Base-by-base conservation (phyloP, 2,888 invertebrate species). In the Ditylenchus weischeri region DNA sequence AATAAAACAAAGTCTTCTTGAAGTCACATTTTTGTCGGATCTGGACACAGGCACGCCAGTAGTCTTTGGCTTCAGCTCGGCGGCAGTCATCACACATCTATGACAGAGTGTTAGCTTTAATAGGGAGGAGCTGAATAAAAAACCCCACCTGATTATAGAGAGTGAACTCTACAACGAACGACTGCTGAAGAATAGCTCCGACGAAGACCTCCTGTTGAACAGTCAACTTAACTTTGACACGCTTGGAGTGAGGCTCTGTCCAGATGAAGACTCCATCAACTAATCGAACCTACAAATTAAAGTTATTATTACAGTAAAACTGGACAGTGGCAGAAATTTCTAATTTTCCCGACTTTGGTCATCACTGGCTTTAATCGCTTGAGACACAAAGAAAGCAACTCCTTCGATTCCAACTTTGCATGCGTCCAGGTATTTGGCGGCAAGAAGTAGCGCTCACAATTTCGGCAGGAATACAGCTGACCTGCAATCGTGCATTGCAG, bases 241-340 rank as follows among this genome's bases (percentile, higher is more conserved):
- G 88, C 85, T 92, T 94, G 0, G 96, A 98, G 86, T 98, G 98
- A 49, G 95, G 93, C 83, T 98, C 98, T 13, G 98, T 99, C 96
- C 96, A 98, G 5, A 94, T 88, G 86, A 98, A 98, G 0, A 90
- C 90, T 51, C 98, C 98, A 87, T 98, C 96, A 65, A 95, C 87
- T 19, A 99, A 86, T 81, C 93, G 91, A 0, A 96, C 59, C 59
- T 59, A 21, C 13, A 59, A 35, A 54, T 15, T 13, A 43, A 15
- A 43, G 2, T 6, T 38, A 43, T 43, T 43, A 29, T 29, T 29
- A 29, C 5, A 29, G 29, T 29, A 29, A 29, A 29, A 29, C 5
- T 29, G 29, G 29, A 29, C 29, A 29, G 29, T 29, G 29, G 29
- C 29, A 29, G 29, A 29, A 29, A 29, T 29, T 29, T 29, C 29